Evolutionary conservation across 2,888 invertebrate species (phyloP), one percentile per base, ranked within the genome.

Genomic region (Parthenolecanium corni): DNA sequence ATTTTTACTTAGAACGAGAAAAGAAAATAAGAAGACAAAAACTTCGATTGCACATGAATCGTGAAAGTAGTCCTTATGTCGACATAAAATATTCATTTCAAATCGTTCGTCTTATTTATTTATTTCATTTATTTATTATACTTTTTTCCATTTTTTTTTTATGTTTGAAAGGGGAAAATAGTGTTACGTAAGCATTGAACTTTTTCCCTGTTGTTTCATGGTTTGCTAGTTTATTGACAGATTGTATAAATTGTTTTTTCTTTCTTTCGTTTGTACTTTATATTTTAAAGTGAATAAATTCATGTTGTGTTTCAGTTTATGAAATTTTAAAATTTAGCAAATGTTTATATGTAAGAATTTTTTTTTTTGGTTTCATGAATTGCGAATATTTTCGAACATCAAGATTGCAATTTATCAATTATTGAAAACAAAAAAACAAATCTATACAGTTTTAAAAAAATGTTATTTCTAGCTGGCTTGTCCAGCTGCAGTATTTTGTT

Each of bases 401-500:
- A 53, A 38, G 53, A 36, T 40, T 40, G 53, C 53, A 53, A 40
- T 53, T 53, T 53, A 53, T 53, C 14, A 12, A 38, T 53, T 53
- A 53, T 20, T 53, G 31, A 31, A 31, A 31, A 31, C 31, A 9
- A 31, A 31, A 31, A 31, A 31, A 31, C 4, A 31, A 31, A 31
- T 31, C 21, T 53, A 36, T 53, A 53, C 18, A 38, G 20, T 16
- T 38, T 38, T 18, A 52, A 52, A 52, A 20, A 52, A 52, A 52
- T 52, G 40, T 53, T 53, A 53, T 53, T 53, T 53, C 14, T 18
- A 20, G 53, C 53, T 53, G 40, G 53, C 53, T 40, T 31, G 53
- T 36, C 40, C 12, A n/a, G 53, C 53, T 40, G 40, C 53, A 53
- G 53, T 53, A 53, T 53, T 53, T 53, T 53, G 53, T 53, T 53